Base-by-base conservation (phyloP, 2,888 invertebrate species). In the Latrodectus hesperus region DNA sequence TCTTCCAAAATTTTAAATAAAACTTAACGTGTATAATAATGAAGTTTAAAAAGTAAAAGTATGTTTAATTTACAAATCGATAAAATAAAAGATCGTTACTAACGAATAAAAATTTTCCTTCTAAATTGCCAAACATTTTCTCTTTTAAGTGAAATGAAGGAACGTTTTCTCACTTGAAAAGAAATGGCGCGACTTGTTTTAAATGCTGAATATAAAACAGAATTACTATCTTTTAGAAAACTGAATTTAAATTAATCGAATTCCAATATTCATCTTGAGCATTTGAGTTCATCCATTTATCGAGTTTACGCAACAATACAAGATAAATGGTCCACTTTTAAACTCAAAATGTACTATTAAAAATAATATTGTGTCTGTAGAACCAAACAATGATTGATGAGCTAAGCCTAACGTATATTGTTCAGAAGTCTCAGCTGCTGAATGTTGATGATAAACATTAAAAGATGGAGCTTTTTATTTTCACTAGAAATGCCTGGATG, bases 171-270 rank as follows among this genome's bases (percentile, higher is more conserved):
- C 38, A 38, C 38, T 38, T 38, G 38, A 38, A 38, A 38, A 38
- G 38, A 38, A 38, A 38, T 38, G 38, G 38, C 38, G 38, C 38
- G n/a, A 60, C 60, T 60, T 60, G 60, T 60, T 60, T 60, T 16
- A 60, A 60, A 60, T 60, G n/a, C 60, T 16, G 9, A n/a, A n/a
- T n/a, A 60, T 68, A 51, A 65, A 76, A 77, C 26, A n/a, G 53
- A 68, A 55, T 53, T 52, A 67, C 51, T 22, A 9, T 60, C 22
- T 51, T 70, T 78, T 71, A 71, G 64, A 60, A 72, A 78, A 72
- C 72, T 55, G 55, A 64, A 72, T 60, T 80, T n/a, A 49, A 51
- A 72, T 80, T 72, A 80, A 80, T 80, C 71, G 80, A 72, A 80
- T 80, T 80, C 80, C 80, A 72, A 80, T 80, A 80, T 14, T 51